These are phyloP conservation scores for Peromyscus leucopus DNA, from an alignment of 2,113 vertebrate genomes.

Conservation along the genomic window DNA sequence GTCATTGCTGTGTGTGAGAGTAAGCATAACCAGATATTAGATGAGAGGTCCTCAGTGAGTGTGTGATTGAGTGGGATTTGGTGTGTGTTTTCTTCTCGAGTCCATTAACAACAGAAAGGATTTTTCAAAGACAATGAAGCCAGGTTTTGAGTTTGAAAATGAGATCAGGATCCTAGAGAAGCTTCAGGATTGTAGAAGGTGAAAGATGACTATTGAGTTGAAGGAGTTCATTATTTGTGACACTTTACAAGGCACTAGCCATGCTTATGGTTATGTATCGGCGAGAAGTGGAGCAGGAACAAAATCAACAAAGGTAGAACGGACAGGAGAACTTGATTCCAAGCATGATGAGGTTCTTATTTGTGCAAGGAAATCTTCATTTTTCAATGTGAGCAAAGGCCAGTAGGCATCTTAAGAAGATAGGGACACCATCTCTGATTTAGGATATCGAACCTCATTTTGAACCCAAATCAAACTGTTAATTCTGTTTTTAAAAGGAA, in stretches of 20 bases:
- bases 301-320: constrained; percentile 3
- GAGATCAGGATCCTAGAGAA: background rate
- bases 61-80: background rate
- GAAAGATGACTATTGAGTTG: background rate
- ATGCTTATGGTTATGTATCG: background rate
- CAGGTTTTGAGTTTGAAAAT: constrained; percentile 31
- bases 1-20: background rate
- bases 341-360: background rate
- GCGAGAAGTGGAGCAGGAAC: background rate
- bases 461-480: constrained; percentile 39
- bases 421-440: background rate
- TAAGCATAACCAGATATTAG: background rate
- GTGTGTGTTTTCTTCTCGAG: background rate
- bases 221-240: constrained; percentile 27
- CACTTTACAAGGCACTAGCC: background rate
- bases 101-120: background rate
- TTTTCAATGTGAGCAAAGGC: background rate
- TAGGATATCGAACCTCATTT: constrained; percentile 1
- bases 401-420: background rate
- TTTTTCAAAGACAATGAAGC: background rate
- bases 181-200: background rate
- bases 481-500: constrained; percentile 60
- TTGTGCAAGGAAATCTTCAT: background rate
- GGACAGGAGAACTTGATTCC: background rate
- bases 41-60: background rate